Conservation (phyloP, 2,797 vertebrate genomes). For the Paedocypris micromegethes region DNA sequence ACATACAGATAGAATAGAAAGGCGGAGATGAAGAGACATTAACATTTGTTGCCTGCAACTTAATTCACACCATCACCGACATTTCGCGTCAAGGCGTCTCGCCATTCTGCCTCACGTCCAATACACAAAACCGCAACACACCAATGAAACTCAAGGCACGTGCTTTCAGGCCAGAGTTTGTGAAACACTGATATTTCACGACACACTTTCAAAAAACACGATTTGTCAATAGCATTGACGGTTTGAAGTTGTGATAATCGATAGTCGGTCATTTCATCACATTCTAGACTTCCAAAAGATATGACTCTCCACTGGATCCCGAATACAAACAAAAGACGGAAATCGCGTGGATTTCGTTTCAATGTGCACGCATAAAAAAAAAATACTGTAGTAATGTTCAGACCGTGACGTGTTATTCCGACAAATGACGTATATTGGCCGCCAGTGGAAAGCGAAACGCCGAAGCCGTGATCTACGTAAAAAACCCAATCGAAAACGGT, state of each 20-base stretch:
- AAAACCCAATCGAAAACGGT: no score
- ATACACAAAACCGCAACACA: slow-evolving; percentile 7
- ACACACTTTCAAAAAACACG: background rate
- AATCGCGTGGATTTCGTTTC: background rate
- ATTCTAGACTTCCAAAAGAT: background rate
- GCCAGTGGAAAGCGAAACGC: slow-evolving; percentile 12
- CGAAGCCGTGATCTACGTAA: slow-evolving; percentile 3
- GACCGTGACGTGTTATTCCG: slow-evolving; percentile 10
- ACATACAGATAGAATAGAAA: background rate
- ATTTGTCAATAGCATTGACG: background rate
- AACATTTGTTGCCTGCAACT: slow-evolving; percentile 30
- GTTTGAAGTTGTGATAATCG: background rate
- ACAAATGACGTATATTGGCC: slow-evolving; percentile 17
- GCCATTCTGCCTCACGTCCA: slow-evolving; percentile 8
- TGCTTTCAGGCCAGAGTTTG: background rate
- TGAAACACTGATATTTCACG: background rate
- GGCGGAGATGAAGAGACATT: slow-evolving; percentile 10
- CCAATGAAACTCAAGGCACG: background rate
- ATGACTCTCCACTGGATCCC: background rate
- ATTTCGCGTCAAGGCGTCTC: slow-evolving; percentile 23
- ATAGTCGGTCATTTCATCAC: slow-evolving; percentile 8
- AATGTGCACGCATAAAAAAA: background rate
- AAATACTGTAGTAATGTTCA: background rate
- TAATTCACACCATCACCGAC: slow-evolving; percentile 31
- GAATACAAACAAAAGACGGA: background rate